These are phyloP conservation scores for Rissa tridactyla DNA, from an alignment of 2,113 vertebrate genomes.

Conservation along the genomic window DNA sequence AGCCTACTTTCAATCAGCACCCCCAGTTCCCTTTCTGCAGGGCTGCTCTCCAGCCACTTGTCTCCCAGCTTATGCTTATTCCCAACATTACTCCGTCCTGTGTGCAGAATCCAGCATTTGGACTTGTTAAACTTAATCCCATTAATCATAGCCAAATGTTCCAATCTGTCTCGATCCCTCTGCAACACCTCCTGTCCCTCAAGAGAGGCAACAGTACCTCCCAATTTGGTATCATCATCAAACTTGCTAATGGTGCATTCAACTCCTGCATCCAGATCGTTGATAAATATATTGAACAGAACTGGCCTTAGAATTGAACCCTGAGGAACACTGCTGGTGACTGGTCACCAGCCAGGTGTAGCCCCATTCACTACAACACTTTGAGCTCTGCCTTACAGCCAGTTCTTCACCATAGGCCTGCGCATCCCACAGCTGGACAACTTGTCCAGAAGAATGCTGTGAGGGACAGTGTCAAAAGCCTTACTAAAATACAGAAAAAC, in stretches of 20 bases:
- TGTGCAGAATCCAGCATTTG: fast-evolving
- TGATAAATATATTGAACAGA: neutral
- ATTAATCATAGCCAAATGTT: neutral
- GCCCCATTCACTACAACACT: too few species aligned
- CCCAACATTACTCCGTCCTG: neutral
- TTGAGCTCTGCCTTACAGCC: neutral
- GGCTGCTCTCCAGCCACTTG: neutral
- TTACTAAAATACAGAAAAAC: neutral
- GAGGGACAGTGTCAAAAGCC: neutral
- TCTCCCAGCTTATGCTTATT: neutral
- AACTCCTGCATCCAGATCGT: neutral
- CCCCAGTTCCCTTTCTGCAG: neutral
- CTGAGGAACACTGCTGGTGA: neutral
- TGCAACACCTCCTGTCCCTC: neutral
- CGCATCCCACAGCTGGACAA: neutral
- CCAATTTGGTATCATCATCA: neutral
- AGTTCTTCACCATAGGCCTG: neutral
- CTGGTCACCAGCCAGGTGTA: neutral
- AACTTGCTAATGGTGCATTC: neutral
- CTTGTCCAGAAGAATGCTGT: neutral
- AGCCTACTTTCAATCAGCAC: neutral
- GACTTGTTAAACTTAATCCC: neutral
- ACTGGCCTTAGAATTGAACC: neutral
- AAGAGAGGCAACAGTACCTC: neutral
- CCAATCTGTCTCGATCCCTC: neutral